Evolutionary conservation across 2,113 vertebrate genomes (phyloP), one percentile per base, ranked within the genome.

Genomic region (Labeo rohita): DNA sequence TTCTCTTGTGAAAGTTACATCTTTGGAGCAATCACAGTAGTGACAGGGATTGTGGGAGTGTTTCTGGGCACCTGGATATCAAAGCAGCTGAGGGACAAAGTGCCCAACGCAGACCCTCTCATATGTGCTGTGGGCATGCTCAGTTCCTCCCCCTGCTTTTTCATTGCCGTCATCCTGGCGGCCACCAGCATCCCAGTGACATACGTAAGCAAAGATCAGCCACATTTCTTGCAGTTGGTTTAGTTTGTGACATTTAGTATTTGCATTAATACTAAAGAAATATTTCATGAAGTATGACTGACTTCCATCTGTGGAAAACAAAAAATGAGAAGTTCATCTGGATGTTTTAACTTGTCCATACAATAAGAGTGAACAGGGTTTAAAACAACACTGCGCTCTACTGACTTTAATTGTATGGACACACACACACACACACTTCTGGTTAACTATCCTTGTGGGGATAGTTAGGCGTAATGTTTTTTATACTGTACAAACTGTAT

Each of bases 41-140:
- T 89, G 72, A 94, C 96, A 0, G 97, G 97, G 54, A 91, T 99
- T 80, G 9, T 96, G 39, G 98, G 97, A 34, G 96, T 97, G 8
- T 59, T 93, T 70, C 45, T 95, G 3, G 97, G 97, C 43, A 96
- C 95, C 15, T 85, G 56, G 87, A 89, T 93, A 1, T 94, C 97
- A 1, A 93, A 94, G 88, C 89, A 83, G 70, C 95, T 96, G 23
- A 94, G 94, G 89, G 94, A 94, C 88, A 93, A 89, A 56, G 93
- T 96, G 59, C 87, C 92, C 0, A 94, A 93, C 78, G 96, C 93
- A 0, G 97, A 98, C 89, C 96, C 97, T 2, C 89, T 98, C 87
- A 95, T 99, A 93, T 99, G 98, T 13, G 96, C 96, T 0, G 89
- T 90, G n/a, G 97, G 97, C 83, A 95, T 98, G 94, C 93, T 98